These are phyloP conservation scores for Nesogale talazaci DNA, from an alignment of 2,113 vertebrate genomes.

Conservation along the genomic window DNA sequence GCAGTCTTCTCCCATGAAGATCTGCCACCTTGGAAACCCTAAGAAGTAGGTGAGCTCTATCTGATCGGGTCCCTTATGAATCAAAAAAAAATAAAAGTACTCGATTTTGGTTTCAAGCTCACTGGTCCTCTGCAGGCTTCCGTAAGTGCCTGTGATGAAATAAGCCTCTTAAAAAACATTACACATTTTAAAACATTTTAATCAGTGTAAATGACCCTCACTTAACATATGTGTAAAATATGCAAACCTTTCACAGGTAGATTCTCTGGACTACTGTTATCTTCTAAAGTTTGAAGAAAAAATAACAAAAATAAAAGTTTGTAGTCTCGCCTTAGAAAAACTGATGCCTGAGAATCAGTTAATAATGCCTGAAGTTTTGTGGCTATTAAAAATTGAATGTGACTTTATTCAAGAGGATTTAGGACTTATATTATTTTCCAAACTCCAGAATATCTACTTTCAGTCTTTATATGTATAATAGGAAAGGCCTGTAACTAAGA, in stretches of 20 bases:
- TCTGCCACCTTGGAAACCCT: no score
- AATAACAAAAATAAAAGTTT: no score
- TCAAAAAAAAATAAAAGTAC: no score
- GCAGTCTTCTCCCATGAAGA: no score
- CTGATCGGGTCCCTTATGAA: neutral
- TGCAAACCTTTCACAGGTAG: conserved; percentile 30
- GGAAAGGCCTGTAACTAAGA: conserved; percentile 40
- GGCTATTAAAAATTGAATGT: no score
- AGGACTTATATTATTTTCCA: neutral
- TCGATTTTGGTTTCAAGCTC: neutral
- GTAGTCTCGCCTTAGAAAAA: conserved; percentile 10
- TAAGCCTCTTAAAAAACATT: conserved; percentile 28
- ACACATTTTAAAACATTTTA: conserved; percentile 50
- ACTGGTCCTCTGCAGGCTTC: no score
- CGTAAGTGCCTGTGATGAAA: neutral
- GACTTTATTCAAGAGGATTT: no score
- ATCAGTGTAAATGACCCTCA: neutral
- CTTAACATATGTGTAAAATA: conserved; percentile 23
- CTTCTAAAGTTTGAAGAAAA: neutral
- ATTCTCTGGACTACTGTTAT: conserved; percentile 15
- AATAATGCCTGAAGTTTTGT: conserved; percentile 11
- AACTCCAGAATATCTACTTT: conserved; percentile 47
- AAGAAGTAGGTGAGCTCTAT: neutral
- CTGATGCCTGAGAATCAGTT: conserved; percentile 27
- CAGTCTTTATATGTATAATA: conserved; percentile 2